Conservation (phyloP, 2,113 vertebrate genomes). For the Heterotis niloticus region DNA sequence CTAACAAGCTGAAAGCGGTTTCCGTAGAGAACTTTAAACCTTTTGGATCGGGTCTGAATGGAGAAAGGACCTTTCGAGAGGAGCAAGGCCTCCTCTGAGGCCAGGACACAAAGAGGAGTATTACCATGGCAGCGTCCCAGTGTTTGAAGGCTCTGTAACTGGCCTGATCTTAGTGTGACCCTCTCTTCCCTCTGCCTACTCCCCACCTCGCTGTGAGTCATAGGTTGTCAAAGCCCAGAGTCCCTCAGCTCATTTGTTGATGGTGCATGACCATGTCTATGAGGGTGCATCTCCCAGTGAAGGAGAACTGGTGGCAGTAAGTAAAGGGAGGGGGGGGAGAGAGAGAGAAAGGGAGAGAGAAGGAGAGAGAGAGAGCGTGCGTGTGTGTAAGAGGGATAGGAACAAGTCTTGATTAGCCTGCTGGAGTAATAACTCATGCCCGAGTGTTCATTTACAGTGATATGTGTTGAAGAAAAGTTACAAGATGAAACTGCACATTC, state of each 20-base stretch:
- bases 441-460: background rate
- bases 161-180: constrained; percentile 9
- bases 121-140: background rate
- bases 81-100: too few relatives aligned
- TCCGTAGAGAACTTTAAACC: too few relatives aligned
- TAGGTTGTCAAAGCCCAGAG: constrained; percentile 21
- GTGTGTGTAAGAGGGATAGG: background rate
- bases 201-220: background rate
- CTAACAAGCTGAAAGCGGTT: too few relatives aligned
- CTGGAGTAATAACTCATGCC: background rate
- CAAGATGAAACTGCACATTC: background rate
- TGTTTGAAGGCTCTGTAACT: constrained; percentile 25
- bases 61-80: too few relatives aligned
- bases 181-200: background rate
- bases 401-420: background rate
- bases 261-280: constrained; percentile 21
- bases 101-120: background rate
- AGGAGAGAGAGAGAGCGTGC: background rate
- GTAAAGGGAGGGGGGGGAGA: constrained; percentile 6
- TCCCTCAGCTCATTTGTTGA: constrained; percentile 34
- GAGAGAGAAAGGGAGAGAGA: constrained; percentile 1
- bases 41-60: too few relatives aligned
- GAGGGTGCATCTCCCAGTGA: constrained; percentile 12
- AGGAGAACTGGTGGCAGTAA: constrained; percentile 13
- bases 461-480: background rate